These are phyloP conservation scores for Helicoverpa zea DNA, from an alignment of 1,140 invertebrate genomes.

Conservation along the genomic window DNA sequence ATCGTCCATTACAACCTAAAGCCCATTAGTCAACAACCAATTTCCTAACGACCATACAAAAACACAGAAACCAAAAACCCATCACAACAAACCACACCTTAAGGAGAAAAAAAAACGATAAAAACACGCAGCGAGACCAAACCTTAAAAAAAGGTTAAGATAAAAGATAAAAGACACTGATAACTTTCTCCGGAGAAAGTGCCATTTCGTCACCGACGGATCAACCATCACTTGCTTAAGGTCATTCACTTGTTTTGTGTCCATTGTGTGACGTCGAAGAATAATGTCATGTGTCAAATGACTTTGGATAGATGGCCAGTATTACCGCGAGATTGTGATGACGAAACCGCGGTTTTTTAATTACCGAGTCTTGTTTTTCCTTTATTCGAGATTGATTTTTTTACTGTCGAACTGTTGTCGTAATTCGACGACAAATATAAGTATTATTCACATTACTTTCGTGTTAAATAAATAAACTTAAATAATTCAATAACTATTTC, in stretches of 20 bases:
- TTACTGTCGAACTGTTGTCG: no score
- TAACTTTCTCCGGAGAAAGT: slow-evolving; percentile 17
- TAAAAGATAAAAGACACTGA: slow-evolving; percentile 11
- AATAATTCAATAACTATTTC: no score
- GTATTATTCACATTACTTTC: no score
- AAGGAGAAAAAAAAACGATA: neutral
- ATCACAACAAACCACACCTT: neutral
- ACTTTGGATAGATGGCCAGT: neutral
- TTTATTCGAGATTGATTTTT: no score
- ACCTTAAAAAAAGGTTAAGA: slow-evolving; percentile 1
- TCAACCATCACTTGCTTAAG: slow-evolving; percentile 14
- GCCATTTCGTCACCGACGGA: slow-evolving; percentile 10
- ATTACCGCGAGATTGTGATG: no score
- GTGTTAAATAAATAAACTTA: no score
- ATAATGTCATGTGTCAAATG: neutral
- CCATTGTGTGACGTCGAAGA: neutral
- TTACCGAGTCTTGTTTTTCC: no score
- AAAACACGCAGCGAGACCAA: neutral
- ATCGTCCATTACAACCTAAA: no score
- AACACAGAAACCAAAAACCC: neutral
- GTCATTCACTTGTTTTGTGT: neutral
- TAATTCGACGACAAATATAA: no score
- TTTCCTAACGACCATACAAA: neutral
- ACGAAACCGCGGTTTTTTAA: no score
- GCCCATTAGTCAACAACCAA: no score